Evolutionary conservation across 1,140 invertebrate species (phyloP).

Genomic region (Planococcus citri): DNA sequence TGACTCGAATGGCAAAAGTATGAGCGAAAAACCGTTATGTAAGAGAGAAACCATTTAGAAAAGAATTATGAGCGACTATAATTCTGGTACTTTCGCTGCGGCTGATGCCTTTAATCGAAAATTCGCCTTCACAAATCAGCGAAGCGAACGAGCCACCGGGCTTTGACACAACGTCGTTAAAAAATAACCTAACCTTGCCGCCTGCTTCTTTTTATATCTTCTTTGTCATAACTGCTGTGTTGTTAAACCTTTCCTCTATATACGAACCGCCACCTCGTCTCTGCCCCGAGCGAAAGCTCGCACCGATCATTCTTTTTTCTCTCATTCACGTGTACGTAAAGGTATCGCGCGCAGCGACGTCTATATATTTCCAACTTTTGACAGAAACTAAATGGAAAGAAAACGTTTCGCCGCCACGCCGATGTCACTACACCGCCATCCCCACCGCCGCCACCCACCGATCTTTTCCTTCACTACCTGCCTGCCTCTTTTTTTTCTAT

Average conservation of each 20-base stretch:
- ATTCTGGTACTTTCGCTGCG: conserved; percentile 17
- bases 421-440: too few relatives aligned
- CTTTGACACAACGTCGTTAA: conserved; percentile 20
- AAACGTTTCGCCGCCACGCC: conserved; percentile 13
- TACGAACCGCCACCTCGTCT: not conserved
- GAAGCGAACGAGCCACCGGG: conserved; percentile 19
- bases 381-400: conserved; percentile 19
- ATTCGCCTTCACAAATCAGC: conserved; percentile 20
- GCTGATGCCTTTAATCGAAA: conserved; percentile 20
- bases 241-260: not conserved
- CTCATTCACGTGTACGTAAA: conserved; percentile 11
- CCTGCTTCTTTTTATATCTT: conserved; percentile 19
- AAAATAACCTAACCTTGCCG: conserved; percentile 19
- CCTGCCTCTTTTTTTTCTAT: too few relatives aligned
- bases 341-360: not conserved
- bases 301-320: conserved; percentile 1
- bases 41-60: conserved; percentile 18
- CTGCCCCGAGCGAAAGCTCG: not conserved
- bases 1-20: conserved; percentile 15
- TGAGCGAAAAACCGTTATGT: conserved; percentile 20
- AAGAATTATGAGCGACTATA: conserved; percentile 19
- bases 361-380: conserved; percentile 20
- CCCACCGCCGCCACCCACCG: too few relatives aligned
- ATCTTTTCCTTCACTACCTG: too few relatives aligned
- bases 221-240: conserved; percentile 10